Evolutionary conservation across 2,888 invertebrate genomes (phyloP).

Genomic region (Agrochola lychnidis): DNA sequence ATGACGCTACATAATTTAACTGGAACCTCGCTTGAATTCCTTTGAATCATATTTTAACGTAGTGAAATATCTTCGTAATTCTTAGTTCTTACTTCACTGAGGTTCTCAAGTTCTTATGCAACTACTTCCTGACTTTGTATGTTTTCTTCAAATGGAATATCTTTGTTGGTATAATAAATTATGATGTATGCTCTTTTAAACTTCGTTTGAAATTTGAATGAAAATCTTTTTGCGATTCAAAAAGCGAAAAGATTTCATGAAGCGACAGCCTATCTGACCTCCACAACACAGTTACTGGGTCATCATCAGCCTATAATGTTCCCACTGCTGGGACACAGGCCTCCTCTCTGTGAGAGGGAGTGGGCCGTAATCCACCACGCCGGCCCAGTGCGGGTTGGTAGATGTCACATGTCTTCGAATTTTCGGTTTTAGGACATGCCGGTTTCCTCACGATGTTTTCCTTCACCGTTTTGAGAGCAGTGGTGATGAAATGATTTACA

Average conservation of each 20-base stretch:
- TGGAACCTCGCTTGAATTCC: slow-evolving; percentile 36
- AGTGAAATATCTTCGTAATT: slow-evolving; percentile 56
- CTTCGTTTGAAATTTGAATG: slow-evolving; percentile 27
- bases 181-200: slow-evolving; percentile 30
- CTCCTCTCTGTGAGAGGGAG: too few species aligned
- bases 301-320: too few species aligned
- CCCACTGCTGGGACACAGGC: too few species aligned
- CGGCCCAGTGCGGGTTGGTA: too few species aligned
- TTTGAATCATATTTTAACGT: slow-evolving; percentile 64
- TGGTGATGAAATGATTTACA: too few species aligned
- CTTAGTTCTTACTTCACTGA: slow-evolving; percentile 41
- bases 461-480: too few species aligned
- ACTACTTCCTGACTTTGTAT: slow-evolving; percentile 50
- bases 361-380: too few species aligned
- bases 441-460: too few species aligned
- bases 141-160: slow-evolving; percentile 46
- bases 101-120: slow-evolving; percentile 49
- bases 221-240: slow-evolving; percentile 3
- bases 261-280: background rate
- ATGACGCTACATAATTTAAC: slow-evolving; percentile 26
- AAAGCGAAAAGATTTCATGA: background rate
- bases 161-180: slow-evolving; percentile 12
- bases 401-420: too few species aligned
- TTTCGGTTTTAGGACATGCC: too few species aligned
- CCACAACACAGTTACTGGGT: background rate